phyloP scores from a whole-genome alignment of 1,140 invertebrate species.

The Caenorhabditis tropicalis region DNA sequence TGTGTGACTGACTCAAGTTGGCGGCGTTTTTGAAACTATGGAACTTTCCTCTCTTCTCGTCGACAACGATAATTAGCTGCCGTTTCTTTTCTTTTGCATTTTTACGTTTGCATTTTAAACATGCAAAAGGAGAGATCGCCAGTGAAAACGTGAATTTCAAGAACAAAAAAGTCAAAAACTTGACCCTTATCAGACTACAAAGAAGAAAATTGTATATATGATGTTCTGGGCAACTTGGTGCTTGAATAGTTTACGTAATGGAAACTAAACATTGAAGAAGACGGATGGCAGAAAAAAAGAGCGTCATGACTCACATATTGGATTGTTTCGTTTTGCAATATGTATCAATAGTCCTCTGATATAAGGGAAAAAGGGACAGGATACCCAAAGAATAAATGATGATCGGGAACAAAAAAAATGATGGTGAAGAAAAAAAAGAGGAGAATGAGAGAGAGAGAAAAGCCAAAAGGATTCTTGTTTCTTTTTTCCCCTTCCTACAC shows the following conservation, averaged over 20 bases:
- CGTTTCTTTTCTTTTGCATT: background rate
- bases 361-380: background rate
- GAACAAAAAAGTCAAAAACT: background rate
- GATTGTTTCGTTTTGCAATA: background rate
- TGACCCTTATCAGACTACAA: background rate
- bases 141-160: background rate
- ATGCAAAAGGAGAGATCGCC: background rate
- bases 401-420: background rate
- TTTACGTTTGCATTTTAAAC: conserved; percentile 25
- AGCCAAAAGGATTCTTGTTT: background rate
- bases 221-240: background rate
- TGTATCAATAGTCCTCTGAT: background rate
- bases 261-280: background rate
- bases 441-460: background rate
- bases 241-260: conserved; percentile 23
- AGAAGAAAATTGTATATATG: background rate
- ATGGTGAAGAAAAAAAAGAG: background rate
- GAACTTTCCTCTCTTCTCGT: background rate
- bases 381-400: background rate
- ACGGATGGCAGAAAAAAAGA: conserved; percentile 13
- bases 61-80: conserved; percentile 28
- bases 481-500: conserved; percentile 16
- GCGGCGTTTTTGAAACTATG: conserved; percentile 19
- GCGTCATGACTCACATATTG: background rate
- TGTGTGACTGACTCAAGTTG: background rate